Conservation (phyloP, 2,797 vertebrate species). For the Syngnathus rostellatus region DNA sequence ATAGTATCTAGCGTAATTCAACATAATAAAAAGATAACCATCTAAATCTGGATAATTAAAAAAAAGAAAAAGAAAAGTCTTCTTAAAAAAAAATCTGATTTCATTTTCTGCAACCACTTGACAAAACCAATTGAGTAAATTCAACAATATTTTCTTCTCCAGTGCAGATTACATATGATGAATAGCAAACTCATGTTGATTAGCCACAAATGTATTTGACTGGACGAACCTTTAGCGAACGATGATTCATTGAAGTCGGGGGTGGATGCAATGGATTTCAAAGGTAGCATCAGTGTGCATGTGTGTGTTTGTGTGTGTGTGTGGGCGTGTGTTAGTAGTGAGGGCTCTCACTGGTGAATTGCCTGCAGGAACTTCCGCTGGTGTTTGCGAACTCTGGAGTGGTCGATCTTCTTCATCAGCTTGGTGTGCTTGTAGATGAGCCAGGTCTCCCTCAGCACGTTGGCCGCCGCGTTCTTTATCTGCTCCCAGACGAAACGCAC, state of each 20-base stretch:
- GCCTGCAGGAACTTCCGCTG: slow-evolving; percentile 99
- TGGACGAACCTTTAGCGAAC: slow-evolving; percentile 7
- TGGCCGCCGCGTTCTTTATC: slow-evolving; percentile 99
- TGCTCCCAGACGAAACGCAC: slow-evolving; percentile 58
- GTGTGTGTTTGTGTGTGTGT: slow-evolving; percentile 4
- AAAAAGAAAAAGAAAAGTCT: too few species aligned
- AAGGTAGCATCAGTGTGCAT: neutral
- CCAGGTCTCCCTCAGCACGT: slow-evolving; percentile 99
- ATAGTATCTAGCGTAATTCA: too few species aligned
- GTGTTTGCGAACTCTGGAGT: slow-evolving; percentile 96
- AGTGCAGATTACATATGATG: neutral
- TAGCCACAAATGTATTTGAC: slow-evolving; percentile 41
- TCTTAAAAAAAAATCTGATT: too few species aligned
- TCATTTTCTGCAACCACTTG: too few species aligned
- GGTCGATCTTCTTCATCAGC: slow-evolving; percentile 96
- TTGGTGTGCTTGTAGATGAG: slow-evolving; percentile 99
- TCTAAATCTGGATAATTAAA: too few species aligned
- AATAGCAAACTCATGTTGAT: slow-evolving; percentile 28
- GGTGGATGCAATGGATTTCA: slow-evolving; percentile 37
- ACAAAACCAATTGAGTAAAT: too few species aligned
- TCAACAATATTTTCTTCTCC: too few species aligned
- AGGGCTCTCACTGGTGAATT: slow-evolving; percentile 92
- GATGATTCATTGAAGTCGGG: slow-evolving; percentile 6
- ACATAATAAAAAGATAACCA: too few species aligned
- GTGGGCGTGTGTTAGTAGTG: slow-evolving; percentile 18